Base-by-base conservation (phyloP, 2,113 vertebrate species). In the Elanoides forficatus region DNA sequence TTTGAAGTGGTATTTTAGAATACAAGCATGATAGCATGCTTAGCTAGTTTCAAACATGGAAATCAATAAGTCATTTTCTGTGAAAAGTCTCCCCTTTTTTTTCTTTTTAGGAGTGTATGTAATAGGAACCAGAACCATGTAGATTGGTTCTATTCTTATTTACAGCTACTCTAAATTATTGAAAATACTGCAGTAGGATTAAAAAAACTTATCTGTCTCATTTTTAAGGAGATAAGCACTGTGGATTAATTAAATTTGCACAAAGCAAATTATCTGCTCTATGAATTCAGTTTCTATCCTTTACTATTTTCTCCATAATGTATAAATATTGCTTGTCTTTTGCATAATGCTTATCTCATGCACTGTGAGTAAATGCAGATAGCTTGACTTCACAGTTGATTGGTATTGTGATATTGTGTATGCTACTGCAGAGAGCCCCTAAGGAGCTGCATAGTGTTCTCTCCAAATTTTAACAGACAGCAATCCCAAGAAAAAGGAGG, bases 401-500 rank as follows among this genome's bases (percentile, higher is more conserved):
- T 78, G 93, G 93, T 92, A 96, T 93, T 84, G 94, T 96, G 97
- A 95, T 97, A 88, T 4, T 75, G 71, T 94, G 63, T 97, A 65
- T 97, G 95, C 96, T 97, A 34, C 95, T 97, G 98, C 97, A 36
- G 97, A 97, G 80, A 97, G 93, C 94, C 95, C 95, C 97, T 48
- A 58, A 93, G 97, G 97, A 98, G 86, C 95, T 38, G 47, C 96
- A 90, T 58, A 55, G 89, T 62, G 74, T 56, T 95, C 85, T 95
- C 95, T 96, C 94, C 90, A 97, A 88, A 94, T 96, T 84, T 93
- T 94, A 83, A 85, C 95, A 86, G 89, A 53, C 78, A 95, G 86
- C 81, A 88, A 92, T 96, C 93, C 75, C 94, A 97, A 95, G 86
- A 97, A 96, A 95, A 98, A 97, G 93, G 94, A 96, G 62, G 13